phyloP scores from a whole-genome alignment of 2,888 invertebrate genomes.

The Girardia tigrina region DNA sequence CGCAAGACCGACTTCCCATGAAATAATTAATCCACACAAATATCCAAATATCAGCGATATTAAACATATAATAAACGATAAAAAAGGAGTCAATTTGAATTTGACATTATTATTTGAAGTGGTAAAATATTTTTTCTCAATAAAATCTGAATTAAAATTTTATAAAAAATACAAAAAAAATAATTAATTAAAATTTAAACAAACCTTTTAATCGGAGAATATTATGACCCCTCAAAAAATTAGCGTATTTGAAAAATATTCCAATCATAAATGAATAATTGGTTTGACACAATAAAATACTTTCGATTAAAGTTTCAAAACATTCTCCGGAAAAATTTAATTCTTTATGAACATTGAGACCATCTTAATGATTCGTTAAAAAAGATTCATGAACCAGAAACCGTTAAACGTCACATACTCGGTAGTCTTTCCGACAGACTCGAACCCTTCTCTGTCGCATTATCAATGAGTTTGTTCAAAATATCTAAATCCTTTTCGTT shows the following conservation, averaged over 20 bases:
- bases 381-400: background rate
- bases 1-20: conserved; percentile 9
- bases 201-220: conserved; percentile 6
- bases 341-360: background rate
- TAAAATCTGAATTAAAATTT: background rate
- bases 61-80: background rate
- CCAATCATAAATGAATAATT: conserved; percentile 13
- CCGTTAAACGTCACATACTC: background rate
- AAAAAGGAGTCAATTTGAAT: background rate
- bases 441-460: conserved; percentile 3
- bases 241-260: conserved; percentile 14
- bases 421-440: background rate
- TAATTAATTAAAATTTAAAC: too few species aligned
- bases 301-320: conserved; percentile 7
- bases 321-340: conserved; percentile 2
- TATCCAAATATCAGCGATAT: background rate
- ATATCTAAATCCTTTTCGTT: conserved; percentile 10
- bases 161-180: background rate
- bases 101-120: background rate
- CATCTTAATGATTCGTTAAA: background rate
- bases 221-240: background rate
- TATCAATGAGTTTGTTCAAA: conserved; percentile 8
- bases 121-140: background rate
- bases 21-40: conserved; percentile 14
- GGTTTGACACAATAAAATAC: background rate